Percentiles rank a stretch among this genome's conserved stretches.
phyloP scores from a whole-genome alignment of 2,888 invertebrate species.

The Napeogenes sylphis region DNA sequence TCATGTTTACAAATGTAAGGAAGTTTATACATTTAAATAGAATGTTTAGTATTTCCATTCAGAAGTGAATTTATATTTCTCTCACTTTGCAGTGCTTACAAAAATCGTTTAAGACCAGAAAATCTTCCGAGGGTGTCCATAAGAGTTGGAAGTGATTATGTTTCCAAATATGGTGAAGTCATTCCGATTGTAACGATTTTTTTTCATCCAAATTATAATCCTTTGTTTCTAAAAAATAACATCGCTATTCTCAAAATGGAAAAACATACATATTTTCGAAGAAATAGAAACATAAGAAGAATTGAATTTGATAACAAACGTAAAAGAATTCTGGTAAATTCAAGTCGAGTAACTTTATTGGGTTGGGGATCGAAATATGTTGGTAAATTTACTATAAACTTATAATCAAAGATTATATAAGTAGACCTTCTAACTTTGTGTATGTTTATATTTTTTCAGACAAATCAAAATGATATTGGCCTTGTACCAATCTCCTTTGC shows the following conservation, averaged over 20 bases:
- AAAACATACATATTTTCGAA: conserved; percentile 26
- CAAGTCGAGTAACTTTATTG: conserved; percentile 31
- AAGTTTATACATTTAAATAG: too few species aligned
- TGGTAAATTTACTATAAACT: not conserved
- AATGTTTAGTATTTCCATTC: too few species aligned
- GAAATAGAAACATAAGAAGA: conserved; percentile 36
- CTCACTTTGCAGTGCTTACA: conserved; percentile 35
- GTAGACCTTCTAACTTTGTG: not conserved
- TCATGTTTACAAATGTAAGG: conserved; percentile 48
- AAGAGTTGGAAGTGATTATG: conserved; percentile 42
- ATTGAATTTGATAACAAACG: conserved; percentile 36
- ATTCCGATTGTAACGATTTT: conserved; percentile 34
- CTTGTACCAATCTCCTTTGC: not conserved
- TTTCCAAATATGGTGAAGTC: conserved; percentile 35
- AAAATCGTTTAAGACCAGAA: conserved; percentile 29
- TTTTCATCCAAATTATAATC: conserved; percentile 43
- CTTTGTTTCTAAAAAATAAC: conserved; percentile 39
- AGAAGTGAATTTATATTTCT: too few species aligned
- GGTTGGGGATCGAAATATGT: conserved; percentile 50
- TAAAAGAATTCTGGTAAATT: conserved; percentile 12
- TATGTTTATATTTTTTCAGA: not conserved
- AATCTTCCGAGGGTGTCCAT: conserved; percentile 31
- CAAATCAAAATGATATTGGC: not conserved
- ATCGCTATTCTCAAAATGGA: conserved; percentile 40
- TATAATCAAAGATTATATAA: not conserved